A percentile compares a stretch with the other conserved stretches of the same genome.
Conservation (phyloP, 1,140 invertebrate species). For the Battus philenor region DNA sequence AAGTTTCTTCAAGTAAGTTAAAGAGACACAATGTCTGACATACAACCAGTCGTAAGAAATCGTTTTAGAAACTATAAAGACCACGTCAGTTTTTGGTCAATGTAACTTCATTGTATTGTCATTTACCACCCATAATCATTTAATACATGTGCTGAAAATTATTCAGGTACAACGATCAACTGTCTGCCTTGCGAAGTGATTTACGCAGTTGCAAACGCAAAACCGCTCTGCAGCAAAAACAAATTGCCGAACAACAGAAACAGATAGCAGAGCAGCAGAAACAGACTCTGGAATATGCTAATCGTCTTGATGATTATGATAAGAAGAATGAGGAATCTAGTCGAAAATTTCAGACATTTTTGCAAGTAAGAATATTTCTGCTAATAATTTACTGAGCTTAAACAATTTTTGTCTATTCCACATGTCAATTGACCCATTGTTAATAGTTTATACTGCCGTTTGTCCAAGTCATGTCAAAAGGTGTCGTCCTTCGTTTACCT, state of each 20-base stretch:
- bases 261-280: slow-evolving; percentile 84
- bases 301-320: slow-evolving; percentile 89
- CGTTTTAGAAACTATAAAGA: too few relatives aligned
- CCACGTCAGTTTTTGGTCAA: too few relatives aligned
- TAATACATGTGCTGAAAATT: neutral
- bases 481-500: too few relatives aligned
- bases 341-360: slow-evolving; percentile 89
- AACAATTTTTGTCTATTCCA: too few relatives aligned
- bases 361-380: slow-evolving; percentile 80
- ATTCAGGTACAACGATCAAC: slow-evolving; percentile 84
- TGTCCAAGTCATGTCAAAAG: too few relatives aligned
- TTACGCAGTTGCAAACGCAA: slow-evolving; percentile 86
- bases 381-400: too few relatives aligned
- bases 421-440: too few relatives aligned
- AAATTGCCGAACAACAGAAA: slow-evolving; percentile 89
- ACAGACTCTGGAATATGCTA: slow-evolving; percentile 86
- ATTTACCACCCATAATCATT: too few relatives aligned
- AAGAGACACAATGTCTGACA: too few relatives aligned
- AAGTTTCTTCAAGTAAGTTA: too few relatives aligned
- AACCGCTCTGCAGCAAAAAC: slow-evolving; percentile 88
- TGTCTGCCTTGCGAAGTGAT: slow-evolving; percentile 85
- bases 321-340: slow-evolving; percentile 93
- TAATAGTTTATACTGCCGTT: too few relatives aligned
- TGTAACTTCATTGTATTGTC: neutral
- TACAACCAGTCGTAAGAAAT: too few relatives aligned